Percentiles rank a stretch among this genome's conserved stretches.
These are phyloP conservation scores for Natrix natrix DNA, from an alignment of 2,797 vertebrate species.

Conservation along the genomic window DNA sequence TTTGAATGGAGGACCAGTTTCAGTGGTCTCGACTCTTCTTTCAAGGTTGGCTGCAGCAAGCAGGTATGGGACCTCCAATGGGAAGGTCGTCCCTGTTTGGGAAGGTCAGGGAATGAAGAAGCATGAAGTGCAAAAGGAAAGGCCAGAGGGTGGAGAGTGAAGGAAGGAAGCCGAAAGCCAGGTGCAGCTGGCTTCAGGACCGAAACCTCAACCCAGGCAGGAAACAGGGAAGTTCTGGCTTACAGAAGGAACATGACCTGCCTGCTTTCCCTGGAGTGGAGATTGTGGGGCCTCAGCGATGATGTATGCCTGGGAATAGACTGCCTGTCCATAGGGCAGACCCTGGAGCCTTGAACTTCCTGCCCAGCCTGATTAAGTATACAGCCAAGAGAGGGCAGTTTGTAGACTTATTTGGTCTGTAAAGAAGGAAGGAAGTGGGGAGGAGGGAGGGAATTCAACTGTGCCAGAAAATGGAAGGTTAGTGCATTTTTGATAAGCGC, in stretches of 20 bases:
- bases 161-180: constrained; percentile 32
- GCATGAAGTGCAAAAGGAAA: neutral
- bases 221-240: constrained; percentile 5
- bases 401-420: neutral
- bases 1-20: neutral
- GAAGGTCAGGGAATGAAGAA: neutral
- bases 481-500: neutral
- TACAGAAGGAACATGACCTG: neutral
- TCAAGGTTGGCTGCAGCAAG: neutral
- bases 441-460: neutral
- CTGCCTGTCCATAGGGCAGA: neutral
- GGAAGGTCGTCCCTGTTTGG: neutral
- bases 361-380: constrained; percentile 7
- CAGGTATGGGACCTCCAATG: constrained; percentile 5
- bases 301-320: neutral
- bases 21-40: neutral
- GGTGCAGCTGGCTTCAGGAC: neutral
- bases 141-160: constrained; percentile 9
- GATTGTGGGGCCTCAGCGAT: neutral
- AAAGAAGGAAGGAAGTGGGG: constrained; percentile 17
- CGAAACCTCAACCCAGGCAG: constrained; percentile 3
- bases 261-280: neutral
- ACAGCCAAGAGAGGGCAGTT: neutral
- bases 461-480: neutral
- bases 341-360: constrained; percentile 4